Base-by-base conservation (phyloP, 2,113 vertebrate genomes). In the Tychaedon coryphoeus region DNA sequence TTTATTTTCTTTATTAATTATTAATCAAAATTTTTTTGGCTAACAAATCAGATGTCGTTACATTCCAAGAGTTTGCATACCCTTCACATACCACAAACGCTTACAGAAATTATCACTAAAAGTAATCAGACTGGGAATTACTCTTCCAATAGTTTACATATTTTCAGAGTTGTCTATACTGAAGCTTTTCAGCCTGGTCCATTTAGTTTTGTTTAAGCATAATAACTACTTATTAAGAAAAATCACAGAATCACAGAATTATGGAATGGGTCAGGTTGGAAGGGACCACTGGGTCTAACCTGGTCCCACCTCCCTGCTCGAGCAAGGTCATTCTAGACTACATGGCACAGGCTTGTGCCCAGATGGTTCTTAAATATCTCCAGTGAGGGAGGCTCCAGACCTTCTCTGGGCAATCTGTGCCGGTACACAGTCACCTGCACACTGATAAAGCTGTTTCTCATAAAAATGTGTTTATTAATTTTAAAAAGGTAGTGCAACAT, bases 371-470 rank as follows among this genome's bases (percentile, higher is more conserved):
- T 64, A 7, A 42, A 31, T 29, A 42, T 34, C 7, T 79, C 20
- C 42, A 36, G 22, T 34, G 20, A 64, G 6, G 9, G 43, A 48
- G 14, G 18, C 5, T 79, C 13, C 25, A 72, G 17, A 72, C 57
- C 4, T 6, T 33, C 18, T 80, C 22, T 23, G 36, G 18, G 34
- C 6, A 72, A 16, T 9, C 36, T 65, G 36, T 28, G 36, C 12
- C 22, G 33, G 26, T 50, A 8, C 1, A 2, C 4, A 9, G 14
- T 36, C 58, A 33, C 6, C 12, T 0, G 0, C 10, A 36, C 8
- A 26, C 12, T 43, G 60, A 88, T 26, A 14, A 72, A 36, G 5
- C 43, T 80, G 26, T 65, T 28, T 34, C 58, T 50, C 7, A 43
- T n/a, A 72, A 72, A 81, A 64, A 72, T 12, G 0, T 14, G 31